These are phyloP conservation scores for Hyalella azteca DNA, from an alignment of 2,888 invertebrate genomes.

Conservation along the genomic window DNA sequence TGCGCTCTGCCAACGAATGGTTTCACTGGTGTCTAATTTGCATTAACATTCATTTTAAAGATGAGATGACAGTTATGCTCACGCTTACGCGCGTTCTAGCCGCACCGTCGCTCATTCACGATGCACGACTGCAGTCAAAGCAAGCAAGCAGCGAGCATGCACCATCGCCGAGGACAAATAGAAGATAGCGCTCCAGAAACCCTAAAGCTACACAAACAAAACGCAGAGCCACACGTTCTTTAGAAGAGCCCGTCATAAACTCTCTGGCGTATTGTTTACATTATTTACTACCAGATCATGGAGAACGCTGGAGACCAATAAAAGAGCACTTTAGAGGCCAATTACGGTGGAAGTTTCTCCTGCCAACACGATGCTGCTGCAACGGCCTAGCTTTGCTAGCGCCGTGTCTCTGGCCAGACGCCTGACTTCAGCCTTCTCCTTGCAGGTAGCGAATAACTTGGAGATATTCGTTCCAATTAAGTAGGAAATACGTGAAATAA, in stretches of 20 bases:
- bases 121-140: not conserved
- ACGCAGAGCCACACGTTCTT: not conserved
- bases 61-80: conserved; percentile 6
- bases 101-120: not conserved
- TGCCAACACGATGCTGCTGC: conserved; percentile 1
- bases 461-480: too few relatives aligned
- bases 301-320: conserved; percentile 30
- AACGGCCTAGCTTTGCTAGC: too few relatives aligned
- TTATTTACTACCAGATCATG: conserved; percentile 36
- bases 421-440: too few relatives aligned
- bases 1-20: not conserved
- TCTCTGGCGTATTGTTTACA: conserved; percentile 29
- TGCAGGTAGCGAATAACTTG: too few relatives aligned
- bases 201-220: conserved; percentile 8
- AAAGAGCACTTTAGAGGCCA: conserved; percentile 29
- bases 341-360: conserved; percentile 29
- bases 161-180: too few relatives aligned
- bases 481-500: too few relatives aligned
- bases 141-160: too few relatives aligned
- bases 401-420: too few relatives aligned
- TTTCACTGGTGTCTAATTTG: conserved; percentile 18
- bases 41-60: conserved; percentile 7
- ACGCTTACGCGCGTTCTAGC: not conserved
- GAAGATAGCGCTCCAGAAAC: not conserved
- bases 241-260: conserved; percentile 1